A percentile compares a stretch with the other conserved stretches of the same genome.
These are phyloP conservation scores for Babylonia areolata DNA, from an alignment of 1,140 invertebrate genomes.

Conservation along the genomic window DNA sequence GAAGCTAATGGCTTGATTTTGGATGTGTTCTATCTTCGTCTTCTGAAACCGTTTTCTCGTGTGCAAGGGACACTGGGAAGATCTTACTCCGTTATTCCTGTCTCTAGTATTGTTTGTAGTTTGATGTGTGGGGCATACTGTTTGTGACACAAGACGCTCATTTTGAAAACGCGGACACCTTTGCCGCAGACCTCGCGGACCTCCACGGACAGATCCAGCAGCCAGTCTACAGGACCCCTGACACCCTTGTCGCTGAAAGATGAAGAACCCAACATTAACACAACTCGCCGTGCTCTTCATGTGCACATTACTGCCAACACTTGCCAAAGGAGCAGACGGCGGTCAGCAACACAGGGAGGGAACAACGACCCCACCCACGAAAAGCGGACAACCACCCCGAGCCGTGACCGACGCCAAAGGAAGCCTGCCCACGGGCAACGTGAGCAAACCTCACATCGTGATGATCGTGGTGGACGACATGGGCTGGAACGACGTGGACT, in stretches of 20 bases:
- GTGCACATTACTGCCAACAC: background rate
- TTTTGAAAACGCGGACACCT: background rate
- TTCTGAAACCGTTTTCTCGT: background rate
- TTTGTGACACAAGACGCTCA: background rate
- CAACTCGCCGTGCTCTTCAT: background rate
- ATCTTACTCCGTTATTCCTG: background rate
- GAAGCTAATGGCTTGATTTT: no score
- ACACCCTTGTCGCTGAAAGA: background rate
- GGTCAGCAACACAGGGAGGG: background rate
- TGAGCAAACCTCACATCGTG: constrained; percentile 47
- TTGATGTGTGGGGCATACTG: background rate
- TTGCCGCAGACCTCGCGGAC: no score
- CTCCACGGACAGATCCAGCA: background rate
- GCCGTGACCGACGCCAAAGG: background rate
- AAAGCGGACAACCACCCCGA: background rate
- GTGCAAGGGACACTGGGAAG: background rate
- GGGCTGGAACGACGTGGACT: constrained; percentile 42
- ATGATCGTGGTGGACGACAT: constrained; percentile 61
- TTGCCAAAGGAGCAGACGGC: background rate
- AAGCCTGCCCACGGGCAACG: no score
- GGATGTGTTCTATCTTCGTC: background rate
- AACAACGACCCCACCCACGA: background rate
- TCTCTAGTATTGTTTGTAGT: background rate
- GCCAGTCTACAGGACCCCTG: no score
- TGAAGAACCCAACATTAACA: background rate